Base-by-base conservation (phyloP, 2,888 invertebrate genomes). In the Hyles lineata region DNA sequence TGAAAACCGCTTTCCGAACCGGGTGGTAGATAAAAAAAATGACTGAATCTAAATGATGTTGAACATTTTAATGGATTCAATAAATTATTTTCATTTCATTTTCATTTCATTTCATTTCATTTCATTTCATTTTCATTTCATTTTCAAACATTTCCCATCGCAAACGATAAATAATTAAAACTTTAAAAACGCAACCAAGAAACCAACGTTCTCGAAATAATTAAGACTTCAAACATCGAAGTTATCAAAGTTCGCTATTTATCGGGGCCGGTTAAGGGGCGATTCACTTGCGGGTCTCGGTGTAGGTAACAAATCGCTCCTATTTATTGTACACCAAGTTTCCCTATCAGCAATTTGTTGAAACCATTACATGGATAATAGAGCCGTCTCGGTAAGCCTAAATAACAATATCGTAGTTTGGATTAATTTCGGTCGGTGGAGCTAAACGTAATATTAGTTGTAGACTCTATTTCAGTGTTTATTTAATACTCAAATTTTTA, bases 251-350 rank as follows among this genome's bases (percentile, higher is more conserved):
- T 62, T 70, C 32, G 50, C 52, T 52, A 70, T 70, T 73, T 73
- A 70, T 70, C 50, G 61, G 52, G 70, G 52, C 62, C 58, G n/a
- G 29, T 61, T 52, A 52, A 61, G 69, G 61, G n/a, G 50, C 29
- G 70, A 29, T 50, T 52, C 60, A 72, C 29, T 67, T 72, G 52
- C 70, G 21, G 70, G 62, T n/a, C 74, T 76, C 70, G 69, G 59
- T 69, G 76, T 72, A 81, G 82, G 80, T 89, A 87, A 92, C 91
- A 89, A 91, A 92, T 91, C 87, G 84, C 83, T 80, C 78, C 89
- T 87, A 91, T 92, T 91, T 89, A 89, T 91, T 89, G 87, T 82
- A 74, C 80, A 80, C 80, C 83, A 90, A 92, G 89, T 92, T 91
- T 87, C 87, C 81, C 87, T 89, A 90, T 91, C 88, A 89, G 87